Conservation (phyloP, 2,797 vertebrate species). For the Leptoclinus maculatus region DNA sequence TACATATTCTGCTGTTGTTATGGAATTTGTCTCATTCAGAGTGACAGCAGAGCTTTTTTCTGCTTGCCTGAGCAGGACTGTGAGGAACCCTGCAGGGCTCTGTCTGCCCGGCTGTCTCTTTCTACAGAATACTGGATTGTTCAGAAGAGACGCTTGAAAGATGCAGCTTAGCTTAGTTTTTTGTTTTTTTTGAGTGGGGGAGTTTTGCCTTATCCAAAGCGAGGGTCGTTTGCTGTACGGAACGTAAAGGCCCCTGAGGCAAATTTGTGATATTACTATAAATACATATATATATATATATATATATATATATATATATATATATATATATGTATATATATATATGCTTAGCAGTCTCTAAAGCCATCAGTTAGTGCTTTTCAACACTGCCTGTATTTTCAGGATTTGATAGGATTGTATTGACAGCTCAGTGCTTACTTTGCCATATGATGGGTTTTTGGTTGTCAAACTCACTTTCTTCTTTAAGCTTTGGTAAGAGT, state of each 20-base stretch:
- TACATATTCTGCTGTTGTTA: conserved; percentile 64
- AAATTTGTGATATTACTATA: background rate
- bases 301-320: no score
- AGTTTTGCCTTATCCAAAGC: background rate
- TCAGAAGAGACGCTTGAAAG: conserved; percentile 16
- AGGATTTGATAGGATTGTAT: background rate
- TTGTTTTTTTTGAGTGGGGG: background rate
- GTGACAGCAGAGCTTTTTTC: conserved; percentile 67
- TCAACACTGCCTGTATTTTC: background rate
- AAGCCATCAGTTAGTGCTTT: conserved; percentile 10
- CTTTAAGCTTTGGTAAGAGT: background rate
- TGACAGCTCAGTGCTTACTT: background rate
- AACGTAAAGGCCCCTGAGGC: background rate
- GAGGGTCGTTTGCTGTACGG: background rate
- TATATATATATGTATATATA: no score
- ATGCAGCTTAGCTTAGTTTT: conserved; percentile 5
- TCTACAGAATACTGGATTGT: conserved; percentile 35
- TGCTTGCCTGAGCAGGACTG: conserved; percentile 81
- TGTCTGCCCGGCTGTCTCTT: conserved; percentile 59
- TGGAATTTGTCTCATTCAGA: conserved; percentile 75
- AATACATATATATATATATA: no score
- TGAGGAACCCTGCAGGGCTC: conserved; percentile 71
- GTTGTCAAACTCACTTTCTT: background rate
- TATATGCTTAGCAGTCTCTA: background rate
- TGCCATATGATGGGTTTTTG: background rate